Evolutionary conservation across 2,888 invertebrate genomes (phyloP).

Genomic region (Seira musarum): DNA sequence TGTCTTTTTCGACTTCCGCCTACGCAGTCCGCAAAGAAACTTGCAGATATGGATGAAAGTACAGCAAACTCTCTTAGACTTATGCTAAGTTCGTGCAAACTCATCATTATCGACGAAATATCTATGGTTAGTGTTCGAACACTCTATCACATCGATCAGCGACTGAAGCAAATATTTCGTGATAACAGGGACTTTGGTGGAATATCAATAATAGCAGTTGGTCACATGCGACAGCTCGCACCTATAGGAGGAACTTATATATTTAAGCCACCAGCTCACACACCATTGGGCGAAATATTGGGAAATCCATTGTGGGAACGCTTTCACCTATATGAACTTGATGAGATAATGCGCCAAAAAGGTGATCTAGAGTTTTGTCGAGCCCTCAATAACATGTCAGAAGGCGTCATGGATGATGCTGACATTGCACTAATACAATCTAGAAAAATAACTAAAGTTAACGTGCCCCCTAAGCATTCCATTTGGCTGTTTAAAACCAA

Average conservation of each 20-base stretch:
- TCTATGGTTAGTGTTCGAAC: constrained; percentile 24
- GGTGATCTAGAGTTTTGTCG: constrained; percentile 54
- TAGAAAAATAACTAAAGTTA: not conserved
- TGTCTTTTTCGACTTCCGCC: constrained; percentile 61
- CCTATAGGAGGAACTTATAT: constrained; percentile 57
- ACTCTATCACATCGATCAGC: constrained; percentile 24
- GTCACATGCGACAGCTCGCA: constrained; percentile 65
- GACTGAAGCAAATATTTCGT: constrained; percentile 25
- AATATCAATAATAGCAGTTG: constrained; percentile 47
- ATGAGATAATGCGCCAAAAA: constrained; percentile 57
- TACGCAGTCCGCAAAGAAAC: not conserved
- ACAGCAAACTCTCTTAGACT: not conserved
- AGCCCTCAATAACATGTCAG: constrained; percentile 53
- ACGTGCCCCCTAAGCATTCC: constrained; percentile 51
- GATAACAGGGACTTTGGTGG: constrained; percentile 26
- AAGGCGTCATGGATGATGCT: constrained; percentile 37
- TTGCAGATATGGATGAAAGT: not conserved
- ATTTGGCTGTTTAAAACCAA: constrained; percentile 54
- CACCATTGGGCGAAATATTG: not conserved
- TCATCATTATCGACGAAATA: constrained; percentile 51
- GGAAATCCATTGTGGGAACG: constrained; percentile 31
- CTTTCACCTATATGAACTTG: constrained; percentile 31
- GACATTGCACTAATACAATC: constrained; percentile 30
- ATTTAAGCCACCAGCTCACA: constrained; percentile 24
- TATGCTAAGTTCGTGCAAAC: not conserved